Conservation (phyloP, 2,113 vertebrate genomes). For the Todiramphus chloris region DNA sequence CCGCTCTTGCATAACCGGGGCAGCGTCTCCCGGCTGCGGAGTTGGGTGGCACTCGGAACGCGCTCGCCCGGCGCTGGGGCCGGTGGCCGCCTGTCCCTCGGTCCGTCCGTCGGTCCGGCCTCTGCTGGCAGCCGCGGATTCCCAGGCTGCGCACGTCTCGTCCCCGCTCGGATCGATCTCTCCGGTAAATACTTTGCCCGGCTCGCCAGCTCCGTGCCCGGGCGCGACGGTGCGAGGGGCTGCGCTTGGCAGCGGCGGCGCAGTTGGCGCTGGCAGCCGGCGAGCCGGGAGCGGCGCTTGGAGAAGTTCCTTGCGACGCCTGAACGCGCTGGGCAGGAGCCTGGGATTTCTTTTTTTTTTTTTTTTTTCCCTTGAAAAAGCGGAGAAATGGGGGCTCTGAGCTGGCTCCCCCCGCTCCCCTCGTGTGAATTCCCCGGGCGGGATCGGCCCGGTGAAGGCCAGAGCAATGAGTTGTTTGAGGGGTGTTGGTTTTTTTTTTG, state of each 20-base stretch:
- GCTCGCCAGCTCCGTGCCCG: conserved; percentile 17
- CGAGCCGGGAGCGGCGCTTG: not conserved
- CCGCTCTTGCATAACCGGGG: conserved; percentile 6
- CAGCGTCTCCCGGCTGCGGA: not conserved
- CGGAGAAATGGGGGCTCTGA: not conserved
- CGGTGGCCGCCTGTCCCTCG: not conserved
- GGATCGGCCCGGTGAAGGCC: not conserved
- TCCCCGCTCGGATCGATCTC: conserved; percentile 8
- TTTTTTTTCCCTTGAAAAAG: not conserved
- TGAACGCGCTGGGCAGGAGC: not conserved
- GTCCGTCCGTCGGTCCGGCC: not conserved
- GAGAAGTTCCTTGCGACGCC: not conserved
- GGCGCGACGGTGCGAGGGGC: not conserved
- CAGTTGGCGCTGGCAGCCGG: not conserved
- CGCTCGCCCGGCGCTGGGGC: not conserved
- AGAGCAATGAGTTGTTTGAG: accelerated
- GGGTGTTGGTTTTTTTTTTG: not conserved
- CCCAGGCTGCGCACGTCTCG: conserved; percentile 30
- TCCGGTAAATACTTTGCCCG: not conserved
- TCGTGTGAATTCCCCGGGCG: accelerated
- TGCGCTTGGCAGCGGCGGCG: not conserved
- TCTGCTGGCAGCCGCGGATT: not conserved
- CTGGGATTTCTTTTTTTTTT: not conserved
- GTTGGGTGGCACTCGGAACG: not conserved
- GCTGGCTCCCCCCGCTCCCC: not conserved